These are phyloP conservation scores for Myiagra hebetior DNA, from an alignment of 2,113 vertebrate genomes.

Conservation along the genomic window DNA sequence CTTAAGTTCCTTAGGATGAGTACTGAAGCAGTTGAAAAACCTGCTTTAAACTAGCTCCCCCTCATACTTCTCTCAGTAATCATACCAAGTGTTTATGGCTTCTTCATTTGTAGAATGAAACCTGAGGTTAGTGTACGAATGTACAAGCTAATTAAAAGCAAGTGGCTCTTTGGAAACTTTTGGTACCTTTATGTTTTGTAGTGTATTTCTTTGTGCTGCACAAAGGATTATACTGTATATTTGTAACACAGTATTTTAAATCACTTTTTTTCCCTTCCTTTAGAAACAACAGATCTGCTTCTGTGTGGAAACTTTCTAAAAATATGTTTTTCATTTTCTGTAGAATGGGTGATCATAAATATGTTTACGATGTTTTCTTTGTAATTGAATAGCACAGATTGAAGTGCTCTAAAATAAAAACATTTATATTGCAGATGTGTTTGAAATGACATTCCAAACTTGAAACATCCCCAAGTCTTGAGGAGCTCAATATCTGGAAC, in stretches of 20 bases:
- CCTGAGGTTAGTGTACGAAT: slow-evolving; percentile 18
- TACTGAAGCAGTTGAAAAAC: background rate
- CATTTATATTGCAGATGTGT: slow-evolving; percentile 14
- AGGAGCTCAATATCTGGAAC: background rate
- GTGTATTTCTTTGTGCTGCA: background rate
- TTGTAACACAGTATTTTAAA: slow-evolving; percentile 8
- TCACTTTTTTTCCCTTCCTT: background rate
- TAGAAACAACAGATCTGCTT: slow-evolving; percentile 30
- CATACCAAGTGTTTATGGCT: background rate
- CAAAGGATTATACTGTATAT: background rate
- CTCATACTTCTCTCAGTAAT: background rate
- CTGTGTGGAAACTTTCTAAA: slow-evolving; percentile 8
- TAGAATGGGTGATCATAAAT: slow-evolving; percentile 38
- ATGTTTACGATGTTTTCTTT: slow-evolving; percentile 37
- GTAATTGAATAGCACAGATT: slow-evolving; percentile 37
- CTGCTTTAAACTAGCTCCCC: background rate
- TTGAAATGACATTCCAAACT: slow-evolving; percentile 28
- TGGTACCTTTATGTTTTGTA: background rate
- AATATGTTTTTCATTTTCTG: slow-evolving; percentile 44
- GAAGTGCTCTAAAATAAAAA: slow-evolving; percentile 29
- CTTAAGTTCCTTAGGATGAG: background rate
- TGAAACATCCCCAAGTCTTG: background rate
- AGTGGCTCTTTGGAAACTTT: slow-evolving; percentile 23
- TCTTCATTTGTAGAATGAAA: slow-evolving; percentile 27
- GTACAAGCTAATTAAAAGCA: slow-evolving; percentile 31